Evolutionary conservation across 2,113 vertebrate genomes (phyloP).

Genomic region (Piprites chloris): DNA sequence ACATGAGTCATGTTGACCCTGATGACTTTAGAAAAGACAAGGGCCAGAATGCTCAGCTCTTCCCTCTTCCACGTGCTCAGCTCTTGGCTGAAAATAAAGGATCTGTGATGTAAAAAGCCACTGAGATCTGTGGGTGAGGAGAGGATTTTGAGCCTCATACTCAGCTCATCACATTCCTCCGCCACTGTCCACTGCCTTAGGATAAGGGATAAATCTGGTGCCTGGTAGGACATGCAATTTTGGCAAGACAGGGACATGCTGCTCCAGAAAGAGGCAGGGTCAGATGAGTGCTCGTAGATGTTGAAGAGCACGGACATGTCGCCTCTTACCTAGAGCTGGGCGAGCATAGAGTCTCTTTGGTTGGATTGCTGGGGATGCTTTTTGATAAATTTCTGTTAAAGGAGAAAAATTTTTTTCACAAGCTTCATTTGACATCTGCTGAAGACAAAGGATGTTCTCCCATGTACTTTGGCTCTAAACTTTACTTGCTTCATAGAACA

Average conservation of each 20-base stretch:
- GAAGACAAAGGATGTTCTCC: neutral
- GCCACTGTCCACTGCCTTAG: accelerated
- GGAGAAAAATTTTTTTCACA: neutral
- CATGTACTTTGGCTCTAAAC: neutral
- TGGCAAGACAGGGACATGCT: neutral
- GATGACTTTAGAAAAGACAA: neutral
- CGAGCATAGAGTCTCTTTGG: neutral
- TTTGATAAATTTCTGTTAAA: neutral
- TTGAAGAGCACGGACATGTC: accelerated
- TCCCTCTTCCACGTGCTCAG: neutral
- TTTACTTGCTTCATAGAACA: accelerated
- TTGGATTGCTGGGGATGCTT: neutral
- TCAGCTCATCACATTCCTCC: neutral
- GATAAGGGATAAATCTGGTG: no score
- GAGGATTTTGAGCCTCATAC: neutral
- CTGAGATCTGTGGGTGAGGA: neutral
- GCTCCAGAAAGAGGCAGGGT: neutral
- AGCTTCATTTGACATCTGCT: neutral
- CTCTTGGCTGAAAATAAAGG: neutral
- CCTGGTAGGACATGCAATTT: neutral
- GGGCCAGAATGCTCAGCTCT: neutral
- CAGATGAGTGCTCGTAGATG: accelerated
- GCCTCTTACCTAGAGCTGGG: neutral
- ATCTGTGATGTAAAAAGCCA: neutral
- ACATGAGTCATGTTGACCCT: neutral